A percentile compares a stretch with the other conserved stretches of the same genome.
Evolutionary conservation across 2,113 vertebrate species (phyloP).

Genomic region (Cyanoderma ruficeps): DNA sequence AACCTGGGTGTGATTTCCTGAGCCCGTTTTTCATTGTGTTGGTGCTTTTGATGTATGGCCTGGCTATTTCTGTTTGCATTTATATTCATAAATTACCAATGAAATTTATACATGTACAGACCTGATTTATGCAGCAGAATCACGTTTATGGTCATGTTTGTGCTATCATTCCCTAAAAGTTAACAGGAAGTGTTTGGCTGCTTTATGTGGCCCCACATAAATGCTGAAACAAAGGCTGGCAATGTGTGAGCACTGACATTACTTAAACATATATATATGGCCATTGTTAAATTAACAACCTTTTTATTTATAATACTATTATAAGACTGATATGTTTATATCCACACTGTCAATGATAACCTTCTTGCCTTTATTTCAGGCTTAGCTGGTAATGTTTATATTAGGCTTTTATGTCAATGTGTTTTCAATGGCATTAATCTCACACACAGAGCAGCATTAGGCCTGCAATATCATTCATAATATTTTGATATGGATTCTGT

Average conservation of each 20-base stretch:
- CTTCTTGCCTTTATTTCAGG: constrained; percentile 57
- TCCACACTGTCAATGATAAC: constrained; percentile 50
- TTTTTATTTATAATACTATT: constrained; percentile 74
- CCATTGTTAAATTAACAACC: constrained; percentile 66
- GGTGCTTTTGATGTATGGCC: background rate
- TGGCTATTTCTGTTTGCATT: constrained; percentile 52
- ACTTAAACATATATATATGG: constrained; percentile 60
- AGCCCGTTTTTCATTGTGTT: background rate
- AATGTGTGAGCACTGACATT: constrained; percentile 46
- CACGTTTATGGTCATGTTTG: constrained; percentile 36
- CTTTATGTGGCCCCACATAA: constrained; percentile 60
- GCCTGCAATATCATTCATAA: background rate
- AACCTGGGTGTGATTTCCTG: background rate
- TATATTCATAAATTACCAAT: constrained; percentile 4
- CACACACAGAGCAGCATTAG: background rate
- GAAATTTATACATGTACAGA: constrained; percentile 18
- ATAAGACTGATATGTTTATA: constrained; percentile 71
- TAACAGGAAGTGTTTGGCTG: constrained; percentile 54
- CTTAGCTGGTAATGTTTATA: constrained; percentile 38
- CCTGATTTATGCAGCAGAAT: constrained; percentile 11
- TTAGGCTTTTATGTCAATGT: constrained; percentile 43
- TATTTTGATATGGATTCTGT: background rate
- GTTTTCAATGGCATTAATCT: constrained; percentile 9
- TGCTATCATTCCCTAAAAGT: constrained; percentile 31
- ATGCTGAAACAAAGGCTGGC: constrained; percentile 62